Conservation (phyloP, 2,113 vertebrate species). For the Chloropsis cyanopogon region DNA sequence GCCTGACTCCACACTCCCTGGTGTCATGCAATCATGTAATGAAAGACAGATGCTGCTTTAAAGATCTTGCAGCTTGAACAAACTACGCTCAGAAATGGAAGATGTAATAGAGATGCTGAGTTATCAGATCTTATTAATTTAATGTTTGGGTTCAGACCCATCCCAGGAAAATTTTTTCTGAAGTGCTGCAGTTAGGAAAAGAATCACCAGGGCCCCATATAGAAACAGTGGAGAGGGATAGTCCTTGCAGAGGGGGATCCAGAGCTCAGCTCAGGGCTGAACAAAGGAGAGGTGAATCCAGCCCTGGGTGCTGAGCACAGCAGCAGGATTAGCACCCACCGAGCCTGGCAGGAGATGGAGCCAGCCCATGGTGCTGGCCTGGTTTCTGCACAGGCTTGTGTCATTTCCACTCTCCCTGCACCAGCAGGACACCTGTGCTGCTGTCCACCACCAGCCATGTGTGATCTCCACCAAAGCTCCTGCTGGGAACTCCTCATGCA, state of each 20-base stretch:
- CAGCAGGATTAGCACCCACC: background rate
- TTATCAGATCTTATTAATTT: constrained; percentile 6
- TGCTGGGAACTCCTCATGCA: background rate
- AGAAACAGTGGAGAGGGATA: background rate
- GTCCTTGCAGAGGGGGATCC: background rate
- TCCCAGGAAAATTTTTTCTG: background rate
- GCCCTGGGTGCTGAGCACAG: background rate
- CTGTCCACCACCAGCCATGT: fast-evolving
- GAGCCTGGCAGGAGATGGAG: background rate
- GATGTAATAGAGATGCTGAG: background rate
- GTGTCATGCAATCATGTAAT: constrained; percentile 17
- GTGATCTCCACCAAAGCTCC: background rate
- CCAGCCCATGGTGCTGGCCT: fast-evolving
- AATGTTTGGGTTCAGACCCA: background rate
- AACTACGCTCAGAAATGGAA: background rate
- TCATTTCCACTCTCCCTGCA: background rate
- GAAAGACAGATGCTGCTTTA: constrained; percentile 24
- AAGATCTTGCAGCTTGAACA: background rate
- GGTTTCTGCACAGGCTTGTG: background rate
- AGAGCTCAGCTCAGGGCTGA: fast-evolving
- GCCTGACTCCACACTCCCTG: background rate
- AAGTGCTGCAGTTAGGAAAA: background rate
- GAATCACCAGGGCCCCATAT: background rate
- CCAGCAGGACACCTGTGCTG: background rate
- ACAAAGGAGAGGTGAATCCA: background rate